These are phyloP conservation scores for Lutjanus argentimaculatus DNA, from an alignment of 2,797 vertebrate species.

Conservation along the genomic window DNA sequence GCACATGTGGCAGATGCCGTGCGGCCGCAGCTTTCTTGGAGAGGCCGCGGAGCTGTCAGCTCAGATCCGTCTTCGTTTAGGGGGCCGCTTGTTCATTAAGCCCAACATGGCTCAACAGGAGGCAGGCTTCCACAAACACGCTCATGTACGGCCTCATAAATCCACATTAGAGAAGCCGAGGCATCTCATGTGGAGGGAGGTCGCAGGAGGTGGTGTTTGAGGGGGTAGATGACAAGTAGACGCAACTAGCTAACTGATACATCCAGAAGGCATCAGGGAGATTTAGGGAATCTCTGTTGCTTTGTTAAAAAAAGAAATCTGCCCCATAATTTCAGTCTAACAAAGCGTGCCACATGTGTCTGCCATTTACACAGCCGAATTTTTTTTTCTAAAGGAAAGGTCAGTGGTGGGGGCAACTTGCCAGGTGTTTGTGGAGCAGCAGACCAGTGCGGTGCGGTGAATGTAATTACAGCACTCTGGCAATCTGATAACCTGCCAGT, in stretches of 20 bases:
- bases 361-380: constrained; percentile 48
- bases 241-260: background rate
- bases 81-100: constrained; percentile 77
- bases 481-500: constrained; percentile 82
- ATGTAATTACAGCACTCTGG: constrained; percentile 82
- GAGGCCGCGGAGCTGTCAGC: constrained; percentile 71
- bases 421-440: constrained; percentile 79
- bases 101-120: constrained; percentile 70
- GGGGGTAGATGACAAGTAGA: constrained; percentile 32
- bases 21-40: constrained; percentile 42
- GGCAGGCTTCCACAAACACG: constrained; percentile 60
- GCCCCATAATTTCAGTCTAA: constrained; percentile 25
- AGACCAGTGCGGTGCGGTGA: constrained; percentile 67
- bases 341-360: constrained; percentile 20
- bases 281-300: constrained; percentile 1
- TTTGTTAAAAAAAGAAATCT: constrained; percentile 34
- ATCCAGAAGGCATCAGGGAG: constrained; percentile 5
- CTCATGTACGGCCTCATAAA: constrained; percentile 77
- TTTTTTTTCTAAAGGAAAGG: constrained; percentile 65
- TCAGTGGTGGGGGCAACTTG: constrained; percentile 69
- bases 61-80: constrained; percentile 83
- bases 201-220: constrained; percentile 1
- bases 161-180: constrained; percentile 80
- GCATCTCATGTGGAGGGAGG: constrained; percentile 47
- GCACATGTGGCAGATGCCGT: constrained; percentile 63